These are phyloP conservation scores for Ametastegia equiseti DNA, from an alignment of 2,888 invertebrate species.

Conservation along the genomic window DNA sequence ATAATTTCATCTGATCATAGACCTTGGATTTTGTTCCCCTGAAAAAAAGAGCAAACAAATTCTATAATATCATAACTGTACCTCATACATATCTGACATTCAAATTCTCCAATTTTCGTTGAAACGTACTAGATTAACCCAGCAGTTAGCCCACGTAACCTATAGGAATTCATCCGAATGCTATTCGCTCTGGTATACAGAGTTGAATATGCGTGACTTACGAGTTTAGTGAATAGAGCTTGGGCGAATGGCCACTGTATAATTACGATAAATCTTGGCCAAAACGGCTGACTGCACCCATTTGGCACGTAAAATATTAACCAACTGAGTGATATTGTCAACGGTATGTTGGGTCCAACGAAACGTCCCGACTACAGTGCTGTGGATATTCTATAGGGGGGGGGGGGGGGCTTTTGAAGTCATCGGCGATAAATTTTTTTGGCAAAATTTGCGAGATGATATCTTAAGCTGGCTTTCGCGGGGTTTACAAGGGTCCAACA, in stretches of 20 bases:
- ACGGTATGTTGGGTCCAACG: not conserved
- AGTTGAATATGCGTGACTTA: conserved; percentile 34
- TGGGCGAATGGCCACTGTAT: conserved; percentile 27
- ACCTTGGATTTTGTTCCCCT: not conserved
- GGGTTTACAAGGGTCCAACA: conserved; percentile 48
- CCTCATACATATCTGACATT: not conserved
- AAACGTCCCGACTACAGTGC: not conserved
- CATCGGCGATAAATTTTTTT: not conserved
- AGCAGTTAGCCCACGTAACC: not conserved
- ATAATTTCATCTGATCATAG: not conserved
- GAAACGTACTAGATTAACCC: not conserved
- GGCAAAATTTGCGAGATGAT: conserved; percentile 27
- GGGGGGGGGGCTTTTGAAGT: not conserved
- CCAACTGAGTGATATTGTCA: conserved; percentile 8
- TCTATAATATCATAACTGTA: not conserved
- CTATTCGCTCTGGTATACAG: conserved; percentile 26
- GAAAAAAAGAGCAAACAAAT: not conserved
- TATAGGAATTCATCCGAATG: conserved; percentile 12
- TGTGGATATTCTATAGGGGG: conserved; percentile 1
- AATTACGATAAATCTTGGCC: conserved; percentile 40
- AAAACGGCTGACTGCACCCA: conserved; percentile 27
- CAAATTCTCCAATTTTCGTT: not conserved
- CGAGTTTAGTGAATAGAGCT: conserved; percentile 18
- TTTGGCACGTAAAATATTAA: conserved; percentile 26
- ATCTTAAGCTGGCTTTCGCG: conserved; percentile 44